Percentiles rank a stretch among this genome's conserved stretches.
phyloP scores from a whole-genome alignment of 1,140 invertebrate genomes.

The Pomacea maculata region DNA sequence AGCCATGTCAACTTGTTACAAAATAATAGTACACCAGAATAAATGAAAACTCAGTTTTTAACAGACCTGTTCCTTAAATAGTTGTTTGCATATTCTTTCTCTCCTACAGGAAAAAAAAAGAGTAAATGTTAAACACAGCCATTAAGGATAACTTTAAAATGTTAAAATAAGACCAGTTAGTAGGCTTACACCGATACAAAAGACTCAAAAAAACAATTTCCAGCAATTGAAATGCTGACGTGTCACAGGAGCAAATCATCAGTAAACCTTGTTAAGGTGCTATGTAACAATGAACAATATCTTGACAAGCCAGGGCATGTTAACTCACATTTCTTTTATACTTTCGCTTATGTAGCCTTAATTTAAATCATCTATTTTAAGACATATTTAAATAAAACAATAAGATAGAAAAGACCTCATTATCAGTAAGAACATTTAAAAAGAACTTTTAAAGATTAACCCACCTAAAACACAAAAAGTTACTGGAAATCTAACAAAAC shows the following conservation, averaged over 20 bases:
- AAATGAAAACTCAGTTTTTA: not conserved
- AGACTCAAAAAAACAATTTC: not conserved
- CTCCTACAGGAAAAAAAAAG: conserved; percentile 36
- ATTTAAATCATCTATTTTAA: too few relatives aligned
- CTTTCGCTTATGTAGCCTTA: too few relatives aligned
- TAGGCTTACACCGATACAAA: not conserved
- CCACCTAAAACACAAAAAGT: not conserved
- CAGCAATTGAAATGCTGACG: not conserved
- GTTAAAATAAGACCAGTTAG: not conserved
- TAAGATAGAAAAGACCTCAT: too few relatives aligned
- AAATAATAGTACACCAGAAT: too few relatives aligned
- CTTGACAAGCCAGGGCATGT: not conserved
- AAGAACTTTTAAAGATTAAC: not conserved
- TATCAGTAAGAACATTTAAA: not conserved
- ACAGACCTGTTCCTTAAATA: conserved; percentile 52
- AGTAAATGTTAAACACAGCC: conserved; percentile 4
- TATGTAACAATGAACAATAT: not conserved
- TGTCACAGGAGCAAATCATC: too few relatives aligned
- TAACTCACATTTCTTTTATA: too few relatives aligned
- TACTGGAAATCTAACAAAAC: not conserved
- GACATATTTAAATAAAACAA: too few relatives aligned
- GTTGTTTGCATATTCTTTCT: conserved; percentile 47
- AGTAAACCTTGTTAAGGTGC: not conserved
- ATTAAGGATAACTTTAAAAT: not conserved
- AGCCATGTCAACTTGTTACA: too few relatives aligned